Conservation (phyloP, 2,888 invertebrate species). For the Portevinia maculata region DNA sequence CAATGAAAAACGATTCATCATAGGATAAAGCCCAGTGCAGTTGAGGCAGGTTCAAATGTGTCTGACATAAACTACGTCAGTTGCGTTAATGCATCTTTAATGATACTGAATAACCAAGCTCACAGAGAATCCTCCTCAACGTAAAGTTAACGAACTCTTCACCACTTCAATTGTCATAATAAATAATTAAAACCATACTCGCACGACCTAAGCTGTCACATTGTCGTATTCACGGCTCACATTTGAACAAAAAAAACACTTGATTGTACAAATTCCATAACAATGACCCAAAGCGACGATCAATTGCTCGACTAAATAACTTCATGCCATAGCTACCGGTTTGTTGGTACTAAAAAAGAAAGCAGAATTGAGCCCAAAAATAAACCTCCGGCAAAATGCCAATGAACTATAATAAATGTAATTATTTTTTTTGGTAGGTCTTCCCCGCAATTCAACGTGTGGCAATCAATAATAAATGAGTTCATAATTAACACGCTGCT, state of each 20-base stretch:
- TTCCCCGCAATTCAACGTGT: slow-evolving; percentile 29
- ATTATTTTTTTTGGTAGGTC: slow-evolving; percentile 35
- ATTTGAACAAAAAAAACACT: neutral
- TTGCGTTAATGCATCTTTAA: no score
- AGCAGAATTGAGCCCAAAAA: neutral
- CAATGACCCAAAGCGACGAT: slow-evolving; percentile 28
- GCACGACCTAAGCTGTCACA: slow-evolving; percentile 4
- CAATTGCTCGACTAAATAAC: slow-evolving; percentile 4
- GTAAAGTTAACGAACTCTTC: no score
- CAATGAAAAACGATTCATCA: no score
- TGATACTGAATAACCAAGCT: no score
- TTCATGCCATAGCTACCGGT: slow-evolving; percentile 12
- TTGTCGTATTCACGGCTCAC: slow-evolving; percentile 1
- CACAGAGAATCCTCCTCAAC: no score
- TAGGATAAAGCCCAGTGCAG: no score
- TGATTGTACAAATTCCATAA: slow-evolving; percentile 25
- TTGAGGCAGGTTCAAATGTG: no score
- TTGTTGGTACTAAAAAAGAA: slow-evolving; percentile 27
- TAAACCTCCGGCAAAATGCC: slow-evolving; percentile 13
- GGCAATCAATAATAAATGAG: slow-evolving; percentile 28
- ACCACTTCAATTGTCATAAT: no score
- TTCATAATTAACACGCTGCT: neutral
- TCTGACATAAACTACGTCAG: no score
- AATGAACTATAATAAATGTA: slow-evolving; percentile 33
- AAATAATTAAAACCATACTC: no score